A percentile compares a stretch with the other conserved stretches of the same genome.
phyloP scores from a whole-genome alignment of 2,113 vertebrate species.

The Eublepharis macularius region DNA sequence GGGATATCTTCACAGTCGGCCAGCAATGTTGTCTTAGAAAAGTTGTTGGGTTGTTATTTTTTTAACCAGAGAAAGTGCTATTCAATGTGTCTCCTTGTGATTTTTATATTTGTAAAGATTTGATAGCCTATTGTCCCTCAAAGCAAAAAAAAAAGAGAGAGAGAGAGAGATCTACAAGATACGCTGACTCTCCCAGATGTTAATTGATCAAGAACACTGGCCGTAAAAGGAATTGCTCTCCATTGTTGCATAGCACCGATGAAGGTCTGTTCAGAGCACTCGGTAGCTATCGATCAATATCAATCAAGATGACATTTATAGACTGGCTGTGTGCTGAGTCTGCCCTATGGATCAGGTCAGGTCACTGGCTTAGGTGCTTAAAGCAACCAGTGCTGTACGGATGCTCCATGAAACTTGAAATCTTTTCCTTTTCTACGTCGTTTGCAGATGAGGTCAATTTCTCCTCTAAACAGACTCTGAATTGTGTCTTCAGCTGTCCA shows the following conservation, averaged over 20 bases:
- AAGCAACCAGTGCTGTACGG: slow-evolving; percentile 31
- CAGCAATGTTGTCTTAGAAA: slow-evolving; percentile 10
- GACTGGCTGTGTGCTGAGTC: slow-evolving; percentile 37
- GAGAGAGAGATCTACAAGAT: not conserved
- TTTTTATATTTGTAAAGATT: slow-evolving; percentile 65
- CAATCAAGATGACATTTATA: slow-evolving; percentile 26
- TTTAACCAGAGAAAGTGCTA: slow-evolving; percentile 28
- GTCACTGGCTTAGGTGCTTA: slow-evolving; percentile 61
- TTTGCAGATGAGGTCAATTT: not conserved
- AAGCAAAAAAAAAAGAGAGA: slow-evolving; percentile 63
- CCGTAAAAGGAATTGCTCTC: slow-evolving; percentile 53
- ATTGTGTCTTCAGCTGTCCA: slow-evolving; percentile 34
- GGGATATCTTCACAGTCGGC: slow-evolving; percentile 44
- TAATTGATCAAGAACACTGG: slow-evolving; percentile 35
- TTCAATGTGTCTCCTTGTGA: slow-evolving; percentile 50
- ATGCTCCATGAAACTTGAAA: slow-evolving; percentile 56
- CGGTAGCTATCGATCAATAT: slow-evolving; percentile 14
- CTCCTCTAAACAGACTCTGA: not conserved
- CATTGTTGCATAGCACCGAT: slow-evolving; percentile 49
- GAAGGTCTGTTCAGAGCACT: slow-evolving; percentile 25
- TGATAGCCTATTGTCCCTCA: slow-evolving; percentile 57
- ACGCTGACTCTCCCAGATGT: slow-evolving; percentile 24
- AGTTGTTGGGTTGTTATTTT: slow-evolving; percentile 15
- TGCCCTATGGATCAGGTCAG: slow-evolving; percentile 25
- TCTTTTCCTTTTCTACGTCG: slow-evolving; percentile 45